phyloP scores from a whole-genome alignment of 2,797 vertebrate genomes.

The Poecile montanus region DNA sequence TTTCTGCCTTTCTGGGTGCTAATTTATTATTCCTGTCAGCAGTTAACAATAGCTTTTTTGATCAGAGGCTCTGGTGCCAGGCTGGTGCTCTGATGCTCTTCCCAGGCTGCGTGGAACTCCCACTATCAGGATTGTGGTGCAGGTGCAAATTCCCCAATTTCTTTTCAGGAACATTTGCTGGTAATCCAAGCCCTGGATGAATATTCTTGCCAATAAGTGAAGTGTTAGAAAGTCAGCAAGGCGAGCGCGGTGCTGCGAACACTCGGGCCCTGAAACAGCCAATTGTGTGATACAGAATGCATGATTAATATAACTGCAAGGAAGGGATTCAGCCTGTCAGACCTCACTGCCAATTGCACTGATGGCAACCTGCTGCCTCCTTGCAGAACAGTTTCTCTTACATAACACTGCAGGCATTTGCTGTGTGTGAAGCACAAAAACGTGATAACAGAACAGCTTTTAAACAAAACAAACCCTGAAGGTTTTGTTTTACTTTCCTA shows the following conservation, averaged over 20 bases:
- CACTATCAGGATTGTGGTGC: background rate
- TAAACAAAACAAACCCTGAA: background rate
- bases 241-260: conserved; percentile 16
- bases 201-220: background rate
- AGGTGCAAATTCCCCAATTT: background rate
- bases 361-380: conserved; percentile 36
- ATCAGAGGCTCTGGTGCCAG: background rate
- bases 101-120: background rate
- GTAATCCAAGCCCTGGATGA: background rate
- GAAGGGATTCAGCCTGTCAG: conserved; percentile 36
- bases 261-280: background rate
- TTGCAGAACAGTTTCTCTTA: conserved; percentile 8
- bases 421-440: background rate
- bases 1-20: background rate
- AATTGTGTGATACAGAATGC: background rate
- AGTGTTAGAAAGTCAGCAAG: conserved; percentile 32
- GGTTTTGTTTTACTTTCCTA: background rate
- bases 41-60: background rate
- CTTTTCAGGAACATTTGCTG: conserved; percentile 31
- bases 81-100: background rate
- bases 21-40: background rate
- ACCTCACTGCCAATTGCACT: background rate
- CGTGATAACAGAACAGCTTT: background rate
- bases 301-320: conserved; percentile 1
- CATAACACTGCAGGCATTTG: background rate